Base-by-base conservation (phyloP, 2,797 vertebrate genomes). In the Crypturellus tataupa region DNA sequence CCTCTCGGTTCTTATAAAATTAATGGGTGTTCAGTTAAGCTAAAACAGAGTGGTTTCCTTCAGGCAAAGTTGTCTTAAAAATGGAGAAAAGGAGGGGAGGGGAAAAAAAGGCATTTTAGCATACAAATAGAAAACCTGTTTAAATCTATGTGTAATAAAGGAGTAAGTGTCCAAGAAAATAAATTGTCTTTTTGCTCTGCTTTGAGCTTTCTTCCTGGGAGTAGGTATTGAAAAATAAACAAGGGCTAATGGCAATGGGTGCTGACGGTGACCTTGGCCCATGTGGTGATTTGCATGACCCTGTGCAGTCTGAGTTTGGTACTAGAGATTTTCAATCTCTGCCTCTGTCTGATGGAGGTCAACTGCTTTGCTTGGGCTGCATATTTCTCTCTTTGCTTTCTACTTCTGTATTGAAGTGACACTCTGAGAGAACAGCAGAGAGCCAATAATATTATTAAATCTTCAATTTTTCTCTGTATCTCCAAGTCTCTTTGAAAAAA, bases 1-100 rank as follows among this genome's bases (percentile, higher is more conserved):
- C 89, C 90, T 71, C 20, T 69, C 47, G 69, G 0, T 88, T 93
- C 88, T 85, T 93, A 87, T 94, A 94, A 95, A 96, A 96, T 96
- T 94, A 96, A 96, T 96, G 94, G 90, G 27, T 80, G 77, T 94
- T 96, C 93, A 71, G 72, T 82, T 94, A 90, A 94, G 79, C 91
- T 91, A 96, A 96, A 96, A 92, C 81, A 96, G 89, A 97, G 89
- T 79, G 33, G 72, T 85, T 94, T 94, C 90, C 94, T 78, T 89
- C 69, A 83, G 94, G 91, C 89, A 78, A 95, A 94, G 60, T 39
- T 89, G 51, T 67, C 59, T 67, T 85, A 53, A 33, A 11, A 56
- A 4, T 18, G 17, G 53, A n/a, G 53, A 19, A n/a, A n/a, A 10
- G 53, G 31, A 17, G 29, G 9, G 10, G 29, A 9, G 17, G 29